Percentiles rank a stretch among this genome's conserved stretches.
These are phyloP conservation scores for Steinernema hermaphroditum DNA, from an alignment of 2,888 invertebrate species.

Conservation along the genomic window DNA sequence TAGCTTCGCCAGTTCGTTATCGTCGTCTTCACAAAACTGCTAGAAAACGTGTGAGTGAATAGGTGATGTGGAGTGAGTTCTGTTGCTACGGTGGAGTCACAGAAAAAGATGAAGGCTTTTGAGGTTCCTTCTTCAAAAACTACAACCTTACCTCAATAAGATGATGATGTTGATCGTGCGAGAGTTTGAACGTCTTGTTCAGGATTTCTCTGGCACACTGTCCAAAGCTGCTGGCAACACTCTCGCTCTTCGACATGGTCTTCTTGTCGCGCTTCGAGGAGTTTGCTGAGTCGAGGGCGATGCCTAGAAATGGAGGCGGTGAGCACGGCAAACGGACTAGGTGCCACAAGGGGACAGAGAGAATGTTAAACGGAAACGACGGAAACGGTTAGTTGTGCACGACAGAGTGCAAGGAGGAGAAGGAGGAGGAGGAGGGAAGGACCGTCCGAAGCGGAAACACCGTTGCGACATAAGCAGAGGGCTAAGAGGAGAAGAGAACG, in stretches of 20 bases:
- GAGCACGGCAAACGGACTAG: too few relatives aligned
- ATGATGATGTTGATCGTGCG: constrained; percentile 30
- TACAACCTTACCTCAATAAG: constrained; percentile 34
- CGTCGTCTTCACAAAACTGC: too few relatives aligned
- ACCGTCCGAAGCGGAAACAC: neutral
- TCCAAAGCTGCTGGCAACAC: constrained; percentile 2
- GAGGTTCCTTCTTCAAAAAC: neutral
- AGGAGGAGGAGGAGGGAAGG: neutral
- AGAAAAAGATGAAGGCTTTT: too few relatives aligned
- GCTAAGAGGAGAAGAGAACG: neutral
- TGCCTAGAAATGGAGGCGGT: neutral
- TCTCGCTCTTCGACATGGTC: neutral
- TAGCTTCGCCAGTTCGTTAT: too few relatives aligned
- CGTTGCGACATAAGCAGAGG: neutral
- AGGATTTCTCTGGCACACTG: neutral
- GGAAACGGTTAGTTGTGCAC: constrained; percentile 3
- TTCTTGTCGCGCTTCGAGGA: neutral
- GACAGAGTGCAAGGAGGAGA: neutral
- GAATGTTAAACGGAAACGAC: neutral
- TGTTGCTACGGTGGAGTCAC: too few relatives aligned
- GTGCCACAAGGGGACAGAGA: too few relatives aligned
- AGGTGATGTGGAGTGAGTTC: too few relatives aligned
- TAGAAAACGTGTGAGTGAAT: too few relatives aligned
- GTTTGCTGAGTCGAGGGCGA: neutral
- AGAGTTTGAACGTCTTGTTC: too few relatives aligned